phyloP scores from a whole-genome alignment of 2,888 invertebrate genomes.

The Pycnomerus fuliginosus region DNA sequence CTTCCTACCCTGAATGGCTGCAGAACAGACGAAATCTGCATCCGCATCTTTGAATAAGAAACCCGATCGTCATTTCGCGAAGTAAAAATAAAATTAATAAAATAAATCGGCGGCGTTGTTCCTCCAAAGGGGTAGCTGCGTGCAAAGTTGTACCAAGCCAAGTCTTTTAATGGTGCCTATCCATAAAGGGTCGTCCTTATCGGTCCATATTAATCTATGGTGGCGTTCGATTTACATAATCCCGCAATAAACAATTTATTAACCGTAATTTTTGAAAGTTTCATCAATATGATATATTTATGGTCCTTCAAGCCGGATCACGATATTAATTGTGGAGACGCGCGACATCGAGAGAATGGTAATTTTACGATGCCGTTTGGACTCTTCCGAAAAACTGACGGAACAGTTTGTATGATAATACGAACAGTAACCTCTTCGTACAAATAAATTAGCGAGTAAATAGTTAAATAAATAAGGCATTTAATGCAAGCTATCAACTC shows the following conservation, averaged over 20 bases:
- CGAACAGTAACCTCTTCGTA: constrained; percentile 31
- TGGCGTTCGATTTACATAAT: constrained; percentile 34
- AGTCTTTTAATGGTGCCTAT: constrained; percentile 39
- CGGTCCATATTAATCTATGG: constrained; percentile 33
- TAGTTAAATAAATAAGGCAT: constrained; percentile 41
- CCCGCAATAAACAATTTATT: constrained; percentile 35
- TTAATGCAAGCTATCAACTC: constrained; percentile 37
- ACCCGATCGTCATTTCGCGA: constrained; percentile 30
- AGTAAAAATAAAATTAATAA: neutral
- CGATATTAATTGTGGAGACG: constrained; percentile 9
- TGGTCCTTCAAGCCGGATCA: constrained; percentile 16
- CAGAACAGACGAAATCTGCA: constrained; percentile 7
- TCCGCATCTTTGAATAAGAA: constrained; percentile 21
- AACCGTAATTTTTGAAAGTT: constrained; percentile 28
- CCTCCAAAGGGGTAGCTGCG: constrained; percentile 27
- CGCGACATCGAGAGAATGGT: constrained; percentile 9
- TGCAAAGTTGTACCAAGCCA: constrained; percentile 40
- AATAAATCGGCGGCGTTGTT: neutral
- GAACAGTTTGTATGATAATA: constrained; percentile 26
- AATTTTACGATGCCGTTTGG: no score
- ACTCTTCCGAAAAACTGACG: constrained; percentile 18
- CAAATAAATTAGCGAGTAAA: constrained; percentile 38
- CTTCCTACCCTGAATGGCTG: constrained; percentile 13
- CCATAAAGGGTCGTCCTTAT: constrained; percentile 37
- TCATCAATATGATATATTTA: constrained; percentile 31